Evolutionary conservation across 2,888 invertebrate genomes (phyloP).

Genomic region (Morpho deidamia): DNA sequence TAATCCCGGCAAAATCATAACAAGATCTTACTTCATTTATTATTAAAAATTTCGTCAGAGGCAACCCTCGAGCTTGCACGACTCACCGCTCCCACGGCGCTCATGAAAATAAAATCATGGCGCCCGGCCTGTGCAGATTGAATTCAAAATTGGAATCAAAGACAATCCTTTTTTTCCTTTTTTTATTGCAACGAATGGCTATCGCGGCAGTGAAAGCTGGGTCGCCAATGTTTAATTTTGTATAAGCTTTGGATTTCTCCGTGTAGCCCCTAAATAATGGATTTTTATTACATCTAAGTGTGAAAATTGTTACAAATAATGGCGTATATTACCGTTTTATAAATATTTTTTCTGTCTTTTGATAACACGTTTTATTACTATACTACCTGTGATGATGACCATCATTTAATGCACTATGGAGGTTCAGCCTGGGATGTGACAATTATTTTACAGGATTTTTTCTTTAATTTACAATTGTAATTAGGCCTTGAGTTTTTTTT

Average conservation of each 20-base stretch:
- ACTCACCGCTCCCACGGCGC: slow-evolving; percentile 47
- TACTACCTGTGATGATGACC: too few relatives aligned
- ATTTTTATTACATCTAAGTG: not conserved
- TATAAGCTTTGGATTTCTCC: slow-evolving; percentile 34
- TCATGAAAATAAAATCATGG: slow-evolving; percentile 78
- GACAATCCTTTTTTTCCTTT: slow-evolving; percentile 63
- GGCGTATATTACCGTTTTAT: too few relatives aligned
- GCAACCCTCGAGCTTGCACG: slow-evolving; percentile 33
- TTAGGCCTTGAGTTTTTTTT: too few relatives aligned
- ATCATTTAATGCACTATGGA: too few relatives aligned
- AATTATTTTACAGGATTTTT: too few relatives aligned
- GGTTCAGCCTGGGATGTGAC: too few relatives aligned
- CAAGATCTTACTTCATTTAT: slow-evolving; percentile 53
- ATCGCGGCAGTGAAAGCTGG: slow-evolving; percentile 45
- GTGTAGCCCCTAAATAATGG: not conserved
- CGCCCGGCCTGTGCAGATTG: slow-evolving; percentile 67
- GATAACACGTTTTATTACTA: too few relatives aligned
- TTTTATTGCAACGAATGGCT: slow-evolving; percentile 63
- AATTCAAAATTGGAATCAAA: slow-evolving; percentile 75
- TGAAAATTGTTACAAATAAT: too few relatives aligned
- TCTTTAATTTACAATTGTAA: too few relatives aligned
- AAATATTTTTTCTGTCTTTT: too few relatives aligned
- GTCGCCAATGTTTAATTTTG: slow-evolving; percentile 63
- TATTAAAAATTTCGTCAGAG: slow-evolving; percentile 52
- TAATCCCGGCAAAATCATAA: slow-evolving; percentile 49